Percentiles rank a stretch among this genome's conserved stretches.
phyloP scores from a whole-genome alignment of 1,140 invertebrate genomes.

The Rhagoletis zephyria region DNA sequence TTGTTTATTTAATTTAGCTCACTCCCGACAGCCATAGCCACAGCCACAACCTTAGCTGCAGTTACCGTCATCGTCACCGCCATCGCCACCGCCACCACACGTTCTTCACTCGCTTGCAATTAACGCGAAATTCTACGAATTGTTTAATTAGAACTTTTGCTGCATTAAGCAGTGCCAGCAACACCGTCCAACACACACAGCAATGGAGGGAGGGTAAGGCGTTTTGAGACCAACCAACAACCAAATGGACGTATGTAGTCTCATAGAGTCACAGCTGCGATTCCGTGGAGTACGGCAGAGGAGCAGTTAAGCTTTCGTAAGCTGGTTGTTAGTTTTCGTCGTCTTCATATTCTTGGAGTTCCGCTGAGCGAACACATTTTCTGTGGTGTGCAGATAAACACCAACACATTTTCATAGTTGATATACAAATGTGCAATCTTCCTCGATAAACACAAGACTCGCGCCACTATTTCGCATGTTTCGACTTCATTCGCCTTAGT shows the following conservation, averaged over 20 bases:
- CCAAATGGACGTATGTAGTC: not conserved
- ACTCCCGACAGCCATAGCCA: conserved; percentile 4
- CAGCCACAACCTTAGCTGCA: not conserved
- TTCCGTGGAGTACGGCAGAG: not conserved
- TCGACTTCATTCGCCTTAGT: not conserved
- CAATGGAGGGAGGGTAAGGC: not conserved
- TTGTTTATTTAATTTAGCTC: conserved; percentile 52
- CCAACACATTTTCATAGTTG: not conserved
- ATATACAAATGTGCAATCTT: conserved; percentile 65
- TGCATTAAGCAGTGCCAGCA: conserved; percentile 39
- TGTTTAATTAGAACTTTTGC: conserved; percentile 71
- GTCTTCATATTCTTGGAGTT: not conserved
- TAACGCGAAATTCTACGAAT: conserved; percentile 74
- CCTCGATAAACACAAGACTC: conserved; percentile 72
- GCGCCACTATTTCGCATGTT: conserved; percentile 68
- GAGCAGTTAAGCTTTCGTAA: conserved; percentile 20
- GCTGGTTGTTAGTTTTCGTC: not conserved
- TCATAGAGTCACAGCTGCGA: not conserved
- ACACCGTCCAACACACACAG: not conserved
- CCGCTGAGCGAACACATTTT: not conserved
- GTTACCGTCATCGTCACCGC: conserved; percentile 58
- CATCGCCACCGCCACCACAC: conserved; percentile 56
- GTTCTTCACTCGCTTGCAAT: conserved; percentile 66
- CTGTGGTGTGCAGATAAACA: too few relatives aligned
- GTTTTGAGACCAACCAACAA: not conserved